Percentiles rank a stretch among this genome's conserved stretches.
Evolutionary conservation across 2,113 vertebrate genomes (phyloP).

Genomic region (Sarotherodon lohbergeri): DNA sequence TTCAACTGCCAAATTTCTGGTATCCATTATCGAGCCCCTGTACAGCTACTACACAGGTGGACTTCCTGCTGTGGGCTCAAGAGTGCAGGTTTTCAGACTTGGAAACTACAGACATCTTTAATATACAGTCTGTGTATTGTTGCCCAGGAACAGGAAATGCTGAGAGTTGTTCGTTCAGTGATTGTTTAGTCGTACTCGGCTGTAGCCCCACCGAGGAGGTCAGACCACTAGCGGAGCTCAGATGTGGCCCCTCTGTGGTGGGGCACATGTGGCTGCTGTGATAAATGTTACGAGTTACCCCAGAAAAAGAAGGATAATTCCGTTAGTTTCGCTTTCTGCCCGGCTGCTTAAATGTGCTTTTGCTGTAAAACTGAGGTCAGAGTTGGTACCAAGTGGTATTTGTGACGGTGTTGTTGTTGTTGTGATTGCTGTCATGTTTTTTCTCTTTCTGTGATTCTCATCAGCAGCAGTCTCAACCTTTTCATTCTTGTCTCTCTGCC

Average conservation of each 20-base stretch:
- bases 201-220: accelerated
- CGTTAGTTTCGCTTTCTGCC: neutral
- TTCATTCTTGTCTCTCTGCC: neutral
- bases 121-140: neutral
- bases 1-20: neutral
- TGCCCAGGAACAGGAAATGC: neutral
- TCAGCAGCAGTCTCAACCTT: slow-evolving; percentile 38
- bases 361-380: slow-evolving; percentile 5
- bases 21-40: neutral
- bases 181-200: neutral
- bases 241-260: neutral
- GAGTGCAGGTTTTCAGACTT: neutral
- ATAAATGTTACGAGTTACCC: neutral
- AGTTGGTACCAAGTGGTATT: slow-evolving; percentile 21
- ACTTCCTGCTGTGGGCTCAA: neutral
- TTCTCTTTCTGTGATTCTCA: slow-evolving; percentile 29
- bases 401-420: slow-evolving; percentile 30
- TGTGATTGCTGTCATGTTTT: slow-evolving; percentile 28
- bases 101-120: neutral
- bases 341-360: neutral
- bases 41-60: accelerated
- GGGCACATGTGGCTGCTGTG: neutral
- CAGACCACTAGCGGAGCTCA: neutral
- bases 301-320: neutral
- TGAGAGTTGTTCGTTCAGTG: neutral